Percentiles rank a stretch among this genome's conserved stretches.
phyloP scores from a whole-genome alignment of 1,140 invertebrate genomes.

The Lepeophtheirus salmonis region DNA sequence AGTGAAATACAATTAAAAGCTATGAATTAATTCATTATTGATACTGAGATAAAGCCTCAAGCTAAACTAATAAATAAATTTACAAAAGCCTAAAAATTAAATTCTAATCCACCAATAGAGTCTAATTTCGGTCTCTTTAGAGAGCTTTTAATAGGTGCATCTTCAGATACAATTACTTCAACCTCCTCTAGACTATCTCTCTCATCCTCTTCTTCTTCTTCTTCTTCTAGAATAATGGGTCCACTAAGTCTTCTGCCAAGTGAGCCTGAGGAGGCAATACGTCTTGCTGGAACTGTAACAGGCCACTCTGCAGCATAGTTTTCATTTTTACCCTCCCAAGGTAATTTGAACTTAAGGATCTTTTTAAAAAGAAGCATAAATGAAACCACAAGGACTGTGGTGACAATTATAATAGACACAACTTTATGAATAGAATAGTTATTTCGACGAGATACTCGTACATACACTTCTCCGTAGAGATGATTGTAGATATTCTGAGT shows the following conservation, averaged over 20 bases:
- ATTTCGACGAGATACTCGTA: not conserved
- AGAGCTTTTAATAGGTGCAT: not conserved
- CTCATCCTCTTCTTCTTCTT: not conserved
- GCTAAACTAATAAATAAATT: no score
- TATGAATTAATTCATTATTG: no score
- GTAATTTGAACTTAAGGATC: not conserved
- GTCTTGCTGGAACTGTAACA: not conserved
- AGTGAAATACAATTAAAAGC: no score
- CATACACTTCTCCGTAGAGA: not conserved
- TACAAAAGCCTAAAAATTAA: no score
- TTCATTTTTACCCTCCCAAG: not conserved
- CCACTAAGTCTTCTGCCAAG: not conserved
- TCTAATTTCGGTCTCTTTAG: not conserved
- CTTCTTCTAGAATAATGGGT: not conserved
- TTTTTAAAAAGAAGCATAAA: not conserved
- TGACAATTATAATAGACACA: not conserved
- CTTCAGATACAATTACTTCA: not conserved
- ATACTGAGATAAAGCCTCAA: no score
- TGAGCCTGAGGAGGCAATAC: not conserved
- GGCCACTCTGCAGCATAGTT: not conserved
- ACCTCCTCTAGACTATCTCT: not conserved
- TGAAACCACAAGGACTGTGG: not conserved
- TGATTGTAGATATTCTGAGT: not conserved
- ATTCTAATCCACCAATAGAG: not conserved
- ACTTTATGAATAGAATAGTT: not conserved